Evolutionary conservation across 2,888 invertebrate species (phyloP), one percentile per base, ranked within the genome.

Genomic region (Drosophila basisetae): DNA sequence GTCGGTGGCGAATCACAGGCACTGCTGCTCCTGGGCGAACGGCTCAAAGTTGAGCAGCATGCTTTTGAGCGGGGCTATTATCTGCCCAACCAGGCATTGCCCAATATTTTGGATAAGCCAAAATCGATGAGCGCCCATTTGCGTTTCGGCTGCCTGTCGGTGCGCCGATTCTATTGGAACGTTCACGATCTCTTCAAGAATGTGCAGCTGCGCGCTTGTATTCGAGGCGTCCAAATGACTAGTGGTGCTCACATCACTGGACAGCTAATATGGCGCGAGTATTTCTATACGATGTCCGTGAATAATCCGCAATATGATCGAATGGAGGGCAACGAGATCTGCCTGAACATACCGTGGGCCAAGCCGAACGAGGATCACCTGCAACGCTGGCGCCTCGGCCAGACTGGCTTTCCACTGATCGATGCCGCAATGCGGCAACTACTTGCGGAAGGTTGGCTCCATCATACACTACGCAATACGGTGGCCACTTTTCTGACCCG

Each of bases 251-350:
- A 93, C 39, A 94, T 94, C 52, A 92, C 94, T 85, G 95, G 96
- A 0, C 96, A 96, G 88, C 92, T 96, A 39, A 95, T 96, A 47
- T 96, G 96, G 96, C 94, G 96, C 37, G 96, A 96, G 89, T 96
- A 96, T 83, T 96, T 96, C 92, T 96, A 96, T 92, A 96, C 96
- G 39, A 96, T 96, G 96, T 96, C 96, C 43, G 95, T 96, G 22
- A 95, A 95, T 88, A 96, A 96, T 91, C 94, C 95, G 0, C 94
- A 95, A 80, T 96, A 95, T 88, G 96, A 95, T 4, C 95, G 95
- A 86, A 96, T 96, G 95, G 94, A 94, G 28, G 94, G 94, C 67
- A 96, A 96, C 91, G 96, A 95, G 2, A 96, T 96, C 66, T 96
- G 96, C 81, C 92, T 96, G 74, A 95, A 95, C 78, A 96, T 96